Evolutionary conservation across 2,113 vertebrate genomes (phyloP).

Genomic region (Zosterops hypoxanthus): DNA sequence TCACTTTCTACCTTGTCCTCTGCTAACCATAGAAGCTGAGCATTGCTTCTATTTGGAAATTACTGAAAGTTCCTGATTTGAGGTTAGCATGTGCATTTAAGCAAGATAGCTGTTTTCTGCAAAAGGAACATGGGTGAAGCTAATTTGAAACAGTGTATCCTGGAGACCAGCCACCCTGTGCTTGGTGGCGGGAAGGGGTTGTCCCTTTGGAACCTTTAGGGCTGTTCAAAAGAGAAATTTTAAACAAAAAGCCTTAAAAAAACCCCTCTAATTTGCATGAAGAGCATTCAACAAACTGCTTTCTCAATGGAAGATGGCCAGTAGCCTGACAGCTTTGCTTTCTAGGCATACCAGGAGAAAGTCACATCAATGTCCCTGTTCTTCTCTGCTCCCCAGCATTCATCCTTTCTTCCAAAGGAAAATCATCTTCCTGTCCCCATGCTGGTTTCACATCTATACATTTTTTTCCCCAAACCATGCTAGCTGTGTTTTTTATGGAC

Average conservation of each 20-base stretch:
- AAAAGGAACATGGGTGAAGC: background rate
- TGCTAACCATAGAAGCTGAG: background rate
- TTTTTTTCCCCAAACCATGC: background rate
- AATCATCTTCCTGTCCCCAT: background rate
- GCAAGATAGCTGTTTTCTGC: background rate
- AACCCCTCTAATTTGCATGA: background rate
- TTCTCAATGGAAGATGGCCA: background rate
- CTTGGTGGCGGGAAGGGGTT: background rate
- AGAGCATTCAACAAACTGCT: background rate
- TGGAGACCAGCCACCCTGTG: background rate
- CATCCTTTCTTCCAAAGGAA: background rate
- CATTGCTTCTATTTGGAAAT: background rate
- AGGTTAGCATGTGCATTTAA: background rate
- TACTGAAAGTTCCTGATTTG: background rate
- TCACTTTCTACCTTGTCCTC: background rate
- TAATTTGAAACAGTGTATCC: background rate
- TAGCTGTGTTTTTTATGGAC: background rate
- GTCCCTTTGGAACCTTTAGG: background rate
- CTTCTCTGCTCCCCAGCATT: background rate
- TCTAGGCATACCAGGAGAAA: background rate
- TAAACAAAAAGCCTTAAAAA: background rate
- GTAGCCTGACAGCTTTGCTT: background rate
- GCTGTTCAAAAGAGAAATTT: background rate
- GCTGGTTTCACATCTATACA: background rate
- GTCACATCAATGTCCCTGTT: background rate